A percentile compares a stretch with the other conserved stretches of the same genome.
Conservation (phyloP, 2,888 invertebrate genomes). For the Alloplasta piceator region DNA sequence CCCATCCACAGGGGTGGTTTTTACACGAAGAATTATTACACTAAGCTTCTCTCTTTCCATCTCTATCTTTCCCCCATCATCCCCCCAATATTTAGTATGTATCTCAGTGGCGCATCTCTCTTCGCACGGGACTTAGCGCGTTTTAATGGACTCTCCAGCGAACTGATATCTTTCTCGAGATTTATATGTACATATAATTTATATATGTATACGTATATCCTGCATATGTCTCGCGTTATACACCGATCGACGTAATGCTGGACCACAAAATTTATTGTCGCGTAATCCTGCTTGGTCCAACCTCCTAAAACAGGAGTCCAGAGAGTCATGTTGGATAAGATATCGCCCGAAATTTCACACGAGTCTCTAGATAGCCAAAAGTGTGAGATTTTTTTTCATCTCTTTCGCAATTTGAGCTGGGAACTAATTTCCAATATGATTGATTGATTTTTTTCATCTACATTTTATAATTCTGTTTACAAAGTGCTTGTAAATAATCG, state of each 20-base stretch:
- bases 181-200: not conserved
- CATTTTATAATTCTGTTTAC: no score
- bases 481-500: no score
- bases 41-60: slow-evolving; percentile 64
- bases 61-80: slow-evolving; percentile 19
- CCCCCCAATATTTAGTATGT: slow-evolving; percentile 66
- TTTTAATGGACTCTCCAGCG: slow-evolving; percentile 79
- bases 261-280: slow-evolving; percentile 46
- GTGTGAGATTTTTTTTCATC: not conserved
- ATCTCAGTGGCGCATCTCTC: slow-evolving; percentile 82
- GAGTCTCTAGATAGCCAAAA: slow-evolving; percentile 13
- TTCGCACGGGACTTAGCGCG: slow-evolving; percentile 82
- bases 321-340: slow-evolving; percentile 8
- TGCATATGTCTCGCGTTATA: slow-evolving; percentile 51
- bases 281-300: slow-evolving; percentile 47
- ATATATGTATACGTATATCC: not conserved
- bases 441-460: no score
- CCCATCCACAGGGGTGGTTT: slow-evolving; percentile 70
- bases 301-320: slow-evolving; percentile 13
- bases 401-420: no score
- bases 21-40: slow-evolving; percentile 78
- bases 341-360: slow-evolving; percentile 49
- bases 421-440: no score
- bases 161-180: slow-evolving; percentile 40
- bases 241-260: slow-evolving; percentile 27